Conservation (phyloP, 2,797 vertebrate species). For the Eulemur coronatus region DNA sequence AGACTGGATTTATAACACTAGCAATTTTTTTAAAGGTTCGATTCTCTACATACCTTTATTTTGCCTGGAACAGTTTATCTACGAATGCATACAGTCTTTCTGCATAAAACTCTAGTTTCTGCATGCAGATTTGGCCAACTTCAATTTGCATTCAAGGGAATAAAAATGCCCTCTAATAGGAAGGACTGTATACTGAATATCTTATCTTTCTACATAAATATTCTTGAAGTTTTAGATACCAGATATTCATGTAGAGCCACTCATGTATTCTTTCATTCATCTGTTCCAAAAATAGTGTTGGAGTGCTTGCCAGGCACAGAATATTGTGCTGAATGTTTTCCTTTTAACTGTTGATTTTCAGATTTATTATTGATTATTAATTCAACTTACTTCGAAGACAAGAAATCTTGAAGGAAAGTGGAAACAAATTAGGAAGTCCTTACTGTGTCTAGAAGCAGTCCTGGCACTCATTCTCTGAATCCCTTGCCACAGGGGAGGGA, state of each 20-base stretch:
- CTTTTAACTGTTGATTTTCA: neutral
- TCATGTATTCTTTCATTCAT: neutral
- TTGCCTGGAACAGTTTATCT: neutral
- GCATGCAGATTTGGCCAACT: neutral
- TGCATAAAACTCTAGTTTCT: neutral
- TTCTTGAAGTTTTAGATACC: neutral
- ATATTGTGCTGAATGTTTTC: neutral
- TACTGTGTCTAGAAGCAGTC: neutral
- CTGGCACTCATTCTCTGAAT: neutral
- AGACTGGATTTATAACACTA: neutral
- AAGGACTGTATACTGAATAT: neutral
- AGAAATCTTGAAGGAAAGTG: neutral
- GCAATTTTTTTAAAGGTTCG: neutral
- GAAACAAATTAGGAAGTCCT: neutral
- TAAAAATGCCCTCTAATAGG: neutral
- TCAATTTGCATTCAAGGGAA: neutral
- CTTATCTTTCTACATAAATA: neutral
- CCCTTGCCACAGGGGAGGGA: neutral
- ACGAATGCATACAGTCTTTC: neutral
- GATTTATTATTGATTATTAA: neutral
- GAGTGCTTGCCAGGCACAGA: neutral
- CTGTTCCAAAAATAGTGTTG: neutral
- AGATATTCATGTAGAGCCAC: neutral
- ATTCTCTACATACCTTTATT: neutral
- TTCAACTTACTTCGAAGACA: neutral